Evolutionary conservation across 2,113 vertebrate genomes (phyloP).

Genomic region (Uria lomvia): DNA sequence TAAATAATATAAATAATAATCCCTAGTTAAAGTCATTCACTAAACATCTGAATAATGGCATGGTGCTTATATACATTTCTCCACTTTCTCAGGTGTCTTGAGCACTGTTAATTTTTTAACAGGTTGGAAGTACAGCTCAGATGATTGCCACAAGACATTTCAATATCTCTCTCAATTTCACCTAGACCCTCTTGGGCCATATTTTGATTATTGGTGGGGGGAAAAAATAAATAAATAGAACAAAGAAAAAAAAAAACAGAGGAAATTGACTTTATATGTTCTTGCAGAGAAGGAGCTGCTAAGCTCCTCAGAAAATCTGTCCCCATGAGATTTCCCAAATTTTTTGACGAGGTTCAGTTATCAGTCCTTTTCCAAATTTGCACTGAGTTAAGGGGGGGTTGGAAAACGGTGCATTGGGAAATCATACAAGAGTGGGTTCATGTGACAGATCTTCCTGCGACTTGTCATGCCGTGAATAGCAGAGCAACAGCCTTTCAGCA

Average conservation of each 20-base stretch:
- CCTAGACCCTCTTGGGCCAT: not conserved
- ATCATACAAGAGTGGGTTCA: not conserved
- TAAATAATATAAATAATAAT: not conserved
- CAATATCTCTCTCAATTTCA: not conserved
- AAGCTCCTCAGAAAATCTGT: not conserved
- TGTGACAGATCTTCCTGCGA: slow-evolving; percentile 31
- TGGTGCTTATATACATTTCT: not conserved
- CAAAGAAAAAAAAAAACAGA: not conserved
- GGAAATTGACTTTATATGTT: not conserved
- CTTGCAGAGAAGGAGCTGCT: not conserved
- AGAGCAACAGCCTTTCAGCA: slow-evolving; percentile 52
- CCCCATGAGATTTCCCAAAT: not conserved
- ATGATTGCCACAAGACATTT: not conserved
- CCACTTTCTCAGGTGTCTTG: not conserved
- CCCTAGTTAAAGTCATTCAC: not conserved
- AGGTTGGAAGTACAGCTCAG: not conserved
- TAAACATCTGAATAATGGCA: not conserved
- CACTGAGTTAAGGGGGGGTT: not conserved
- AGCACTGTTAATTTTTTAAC: not conserved
- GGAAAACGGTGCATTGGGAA: slow-evolving; percentile 6
- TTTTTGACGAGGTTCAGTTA: not conserved
- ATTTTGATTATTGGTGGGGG: fast-evolving
- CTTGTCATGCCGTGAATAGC: slow-evolving; percentile 41
- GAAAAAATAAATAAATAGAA: not conserved
- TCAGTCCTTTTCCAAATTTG: not conserved